Evolutionary conservation across 2,113 vertebrate genomes (phyloP).

Genomic region (Naja naja): DNA sequence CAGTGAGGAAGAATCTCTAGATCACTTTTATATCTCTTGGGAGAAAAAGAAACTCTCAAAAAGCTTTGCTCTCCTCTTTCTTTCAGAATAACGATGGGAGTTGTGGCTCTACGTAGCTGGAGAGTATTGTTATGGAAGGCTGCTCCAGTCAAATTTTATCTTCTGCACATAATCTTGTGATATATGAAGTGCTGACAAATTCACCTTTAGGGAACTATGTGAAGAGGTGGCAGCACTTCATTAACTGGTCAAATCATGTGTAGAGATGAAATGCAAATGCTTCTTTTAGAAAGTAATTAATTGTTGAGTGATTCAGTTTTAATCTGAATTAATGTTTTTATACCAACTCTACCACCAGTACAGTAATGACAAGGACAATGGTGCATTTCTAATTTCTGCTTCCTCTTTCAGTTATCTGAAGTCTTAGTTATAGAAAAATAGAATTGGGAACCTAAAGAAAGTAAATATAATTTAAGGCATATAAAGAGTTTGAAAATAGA

Average conservation of each 20-base stretch:
- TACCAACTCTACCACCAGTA: constrained; percentile 49
- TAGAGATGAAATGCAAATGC: constrained; percentile 43
- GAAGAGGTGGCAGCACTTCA: constrained; percentile 38
- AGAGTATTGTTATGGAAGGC: not conserved
- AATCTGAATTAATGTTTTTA: constrained; percentile 66
- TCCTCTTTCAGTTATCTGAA: constrained; percentile 54
- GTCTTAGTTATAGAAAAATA: constrained; percentile 53
- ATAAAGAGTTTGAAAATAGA: constrained; percentile 28
- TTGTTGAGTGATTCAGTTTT: constrained; percentile 51
- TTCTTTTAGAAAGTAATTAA: constrained; percentile 31
- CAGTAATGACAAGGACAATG: constrained; percentile 36
- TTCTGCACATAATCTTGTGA: not conserved
- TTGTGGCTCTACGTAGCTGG: not conserved
- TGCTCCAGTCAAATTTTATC: not conserved
- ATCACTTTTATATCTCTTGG: not conserved
- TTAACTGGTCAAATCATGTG: constrained; percentile 43
- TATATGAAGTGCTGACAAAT: constrained; percentile 28
- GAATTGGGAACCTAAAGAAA: not conserved
- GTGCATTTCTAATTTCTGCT: constrained; percentile 58
- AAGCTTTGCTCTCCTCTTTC: not conserved
- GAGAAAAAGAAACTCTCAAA: not conserved
- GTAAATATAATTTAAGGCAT: constrained; percentile 38
- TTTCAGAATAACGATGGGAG: not conserved
- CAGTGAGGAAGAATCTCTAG: not conserved
- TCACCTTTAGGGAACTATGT: constrained; percentile 27